A percentile compares a stretch with the other conserved stretches of the same genome.
These are phyloP conservation scores for Nothoprocta perdicaria DNA, from an alignment of 2,113 vertebrate species.

Conservation along the genomic window DNA sequence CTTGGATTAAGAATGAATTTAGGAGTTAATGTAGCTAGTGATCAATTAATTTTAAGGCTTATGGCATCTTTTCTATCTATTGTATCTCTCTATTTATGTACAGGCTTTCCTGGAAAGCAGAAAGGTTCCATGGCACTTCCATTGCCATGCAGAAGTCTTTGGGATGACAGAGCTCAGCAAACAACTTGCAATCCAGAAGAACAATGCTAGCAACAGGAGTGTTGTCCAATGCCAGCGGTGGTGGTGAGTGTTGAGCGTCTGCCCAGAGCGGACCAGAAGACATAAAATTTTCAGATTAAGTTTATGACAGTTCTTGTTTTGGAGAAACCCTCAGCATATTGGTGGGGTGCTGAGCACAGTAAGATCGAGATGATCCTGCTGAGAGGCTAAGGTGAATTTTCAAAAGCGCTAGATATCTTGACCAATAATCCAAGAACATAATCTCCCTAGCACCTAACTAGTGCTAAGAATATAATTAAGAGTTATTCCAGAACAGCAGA, in stretches of 20 bases:
- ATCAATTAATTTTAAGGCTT: not conserved
- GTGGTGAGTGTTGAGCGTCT: not conserved
- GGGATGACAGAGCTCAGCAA: not conserved
- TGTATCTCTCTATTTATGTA: fast-evolving
- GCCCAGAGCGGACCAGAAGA: not conserved
- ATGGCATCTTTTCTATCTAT: not conserved
- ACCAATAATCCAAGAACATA: not conserved
- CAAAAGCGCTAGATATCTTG: not conserved
- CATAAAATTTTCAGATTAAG: not conserved
- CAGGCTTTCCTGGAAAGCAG: not conserved
- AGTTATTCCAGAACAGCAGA: not conserved
- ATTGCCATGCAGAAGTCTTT: not conserved
- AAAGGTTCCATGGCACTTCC: not conserved
- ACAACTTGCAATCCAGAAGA: not conserved
- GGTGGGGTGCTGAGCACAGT: not conserved
- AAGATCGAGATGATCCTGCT: not conserved
- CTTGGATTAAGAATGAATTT: not conserved
- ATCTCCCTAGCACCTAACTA: not conserved
- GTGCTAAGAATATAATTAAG: not conserved
- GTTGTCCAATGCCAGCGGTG: fast-evolving
- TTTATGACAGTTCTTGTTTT: not conserved
- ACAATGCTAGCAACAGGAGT: not conserved
- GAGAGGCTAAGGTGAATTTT: not conserved
- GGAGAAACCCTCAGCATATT: not conserved
- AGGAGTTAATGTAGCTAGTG: not conserved